Conservation (phyloP, 2,113 vertebrate genomes). For the Phrynosoma platyrhinos region DNA sequence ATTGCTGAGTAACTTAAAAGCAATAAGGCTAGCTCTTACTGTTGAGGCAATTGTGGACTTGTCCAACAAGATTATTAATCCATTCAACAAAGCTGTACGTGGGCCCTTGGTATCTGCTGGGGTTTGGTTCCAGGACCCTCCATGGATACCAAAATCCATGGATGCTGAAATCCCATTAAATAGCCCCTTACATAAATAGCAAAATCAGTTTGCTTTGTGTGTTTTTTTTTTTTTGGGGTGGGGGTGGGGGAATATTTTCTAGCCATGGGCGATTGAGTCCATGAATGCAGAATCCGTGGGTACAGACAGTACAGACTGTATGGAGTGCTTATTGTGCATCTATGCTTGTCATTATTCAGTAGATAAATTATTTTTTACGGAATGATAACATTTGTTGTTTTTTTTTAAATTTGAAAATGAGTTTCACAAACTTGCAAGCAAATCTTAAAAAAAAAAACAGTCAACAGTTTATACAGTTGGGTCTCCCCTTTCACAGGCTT, state of each 20-base stretch:
- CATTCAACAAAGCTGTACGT: background rate
- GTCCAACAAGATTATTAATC: background rate
- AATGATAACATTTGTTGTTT: background rate
- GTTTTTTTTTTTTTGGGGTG: no score
- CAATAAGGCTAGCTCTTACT: background rate
- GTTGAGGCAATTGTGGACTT: background rate
- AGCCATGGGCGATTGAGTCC: no score
- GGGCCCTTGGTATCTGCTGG: no score
- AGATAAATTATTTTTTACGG: background rate
- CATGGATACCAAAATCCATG: no score
- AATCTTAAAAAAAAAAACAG: background rate
- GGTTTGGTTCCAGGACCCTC: no score
- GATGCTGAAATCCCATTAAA: no score
- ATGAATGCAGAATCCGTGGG: no score
- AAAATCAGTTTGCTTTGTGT: no score
- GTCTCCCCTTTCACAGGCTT: no score
- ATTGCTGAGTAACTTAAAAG: background rate
- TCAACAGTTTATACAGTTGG: background rate
- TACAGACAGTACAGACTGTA: no score
- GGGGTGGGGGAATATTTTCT: no score
- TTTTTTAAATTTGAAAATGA: background rate
- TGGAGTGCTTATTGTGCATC: background rate
- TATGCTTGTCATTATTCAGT: background rate
- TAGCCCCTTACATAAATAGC: no score
- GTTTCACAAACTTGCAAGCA: background rate